These are phyloP conservation scores for Acrocyrtus sp. DNA, from an alignment of 2,888 invertebrate species.

Conservation along the genomic window DNA sequence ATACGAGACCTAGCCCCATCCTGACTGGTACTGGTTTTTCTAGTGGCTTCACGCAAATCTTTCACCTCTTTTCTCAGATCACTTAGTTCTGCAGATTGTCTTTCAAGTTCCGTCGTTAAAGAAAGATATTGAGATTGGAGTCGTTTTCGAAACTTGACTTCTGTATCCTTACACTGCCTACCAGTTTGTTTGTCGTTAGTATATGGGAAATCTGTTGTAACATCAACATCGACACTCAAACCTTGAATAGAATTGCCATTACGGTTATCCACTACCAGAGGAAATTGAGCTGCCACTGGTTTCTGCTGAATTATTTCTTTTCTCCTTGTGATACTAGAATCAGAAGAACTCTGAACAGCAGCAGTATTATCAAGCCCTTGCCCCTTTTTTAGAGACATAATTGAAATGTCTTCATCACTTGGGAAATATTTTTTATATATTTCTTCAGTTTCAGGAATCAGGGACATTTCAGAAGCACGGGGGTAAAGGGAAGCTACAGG, in stretches of 20 bases:
- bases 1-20: slow-evolving; percentile 14
- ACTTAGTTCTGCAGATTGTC: slow-evolving; percentile 15
- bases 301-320: no score
- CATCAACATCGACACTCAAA: no score
- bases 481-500: slow-evolving; percentile 49
- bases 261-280: no score
- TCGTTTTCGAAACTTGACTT: slow-evolving; percentile 17
- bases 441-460: slow-evolving; percentile 32
- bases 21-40: slow-evolving; percentile 12
- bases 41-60: slow-evolving; percentile 18
- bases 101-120: slow-evolving; percentile 16
- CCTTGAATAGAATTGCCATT: no score
- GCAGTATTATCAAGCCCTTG: no score
- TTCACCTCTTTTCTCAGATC: slow-evolving; percentile 30
- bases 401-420: slow-evolving; percentile 10
- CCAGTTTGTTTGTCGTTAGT: slow-evolving; percentile 10
- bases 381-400: no score
- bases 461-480: slow-evolving; percentile 28
- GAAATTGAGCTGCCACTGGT: no score
- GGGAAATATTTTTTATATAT: slow-evolving; percentile 38
- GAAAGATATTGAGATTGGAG: slow-evolving; percentile 23
- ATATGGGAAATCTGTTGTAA: no score
- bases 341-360: slow-evolving; percentile 7
- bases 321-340: background rate
- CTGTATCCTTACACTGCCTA: slow-evolving; percentile 18